Evolutionary conservation across 2,113 vertebrate species (phyloP).

Genomic region (Mustelus asterias): DNA sequence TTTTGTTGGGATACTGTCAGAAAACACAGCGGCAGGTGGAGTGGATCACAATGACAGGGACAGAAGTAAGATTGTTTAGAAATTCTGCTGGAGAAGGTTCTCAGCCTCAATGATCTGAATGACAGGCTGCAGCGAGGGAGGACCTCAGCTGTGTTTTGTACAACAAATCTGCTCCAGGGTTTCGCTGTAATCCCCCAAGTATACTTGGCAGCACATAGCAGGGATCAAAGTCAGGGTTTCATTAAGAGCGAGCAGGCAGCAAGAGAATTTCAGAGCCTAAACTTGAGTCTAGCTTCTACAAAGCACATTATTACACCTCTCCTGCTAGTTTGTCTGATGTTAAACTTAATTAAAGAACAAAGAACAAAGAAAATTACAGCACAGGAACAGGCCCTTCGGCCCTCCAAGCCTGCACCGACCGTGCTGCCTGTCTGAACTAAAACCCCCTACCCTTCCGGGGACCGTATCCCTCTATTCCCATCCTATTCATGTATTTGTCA

Average conservation of each 20-base stretch:
- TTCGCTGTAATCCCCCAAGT: not conserved
- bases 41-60: not conserved
- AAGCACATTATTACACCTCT: not conserved
- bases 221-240: constrained; percentile 7
- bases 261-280: not conserved
- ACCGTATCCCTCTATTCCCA: too few relatives aligned
- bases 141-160: not conserved
- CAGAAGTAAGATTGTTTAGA: not conserved
- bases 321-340: not conserved
- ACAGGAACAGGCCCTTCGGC: too few relatives aligned
- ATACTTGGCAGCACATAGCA: not conserved
- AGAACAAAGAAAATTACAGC: too few relatives aligned
- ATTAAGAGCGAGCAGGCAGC: constrained; percentile 9
- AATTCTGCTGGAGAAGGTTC: not conserved
- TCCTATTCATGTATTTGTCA: too few relatives aligned
- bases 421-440: too few relatives aligned
- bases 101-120: not conserved
- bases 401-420: too few relatives aligned
- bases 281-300: not conserved
- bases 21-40: not conserved
- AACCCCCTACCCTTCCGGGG: too few relatives aligned
- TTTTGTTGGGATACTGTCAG: not conserved
- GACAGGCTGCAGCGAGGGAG: not conserved
- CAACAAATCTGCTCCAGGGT: not conserved
- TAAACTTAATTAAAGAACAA: not conserved